Conservation (phyloP, 2,888 invertebrate genomes). For the Meandrusa payeni region DNA sequence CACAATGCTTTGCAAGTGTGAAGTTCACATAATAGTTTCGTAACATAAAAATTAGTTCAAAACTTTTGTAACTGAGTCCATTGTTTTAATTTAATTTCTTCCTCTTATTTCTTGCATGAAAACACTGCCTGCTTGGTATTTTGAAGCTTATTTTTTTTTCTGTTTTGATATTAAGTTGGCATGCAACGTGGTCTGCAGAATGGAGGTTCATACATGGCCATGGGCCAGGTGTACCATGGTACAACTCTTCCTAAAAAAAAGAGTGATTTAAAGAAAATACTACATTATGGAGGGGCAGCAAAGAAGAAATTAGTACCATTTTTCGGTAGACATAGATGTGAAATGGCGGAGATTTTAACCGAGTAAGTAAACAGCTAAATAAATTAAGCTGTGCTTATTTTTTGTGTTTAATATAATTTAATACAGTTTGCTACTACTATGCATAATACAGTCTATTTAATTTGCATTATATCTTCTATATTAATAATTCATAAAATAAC, state of each 20-base stretch:
- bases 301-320: slow-evolving; percentile 50
- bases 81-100: slow-evolving; percentile 24
- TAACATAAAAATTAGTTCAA: slow-evolving; percentile 18
- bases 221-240: slow-evolving; percentile 83
- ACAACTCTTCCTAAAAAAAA: slow-evolving; percentile 80
- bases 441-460: too few species aligned
- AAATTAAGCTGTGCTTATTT: slow-evolving; percentile 27
- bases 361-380: slow-evolving; percentile 40
- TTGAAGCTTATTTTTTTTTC: slow-evolving; percentile 40
- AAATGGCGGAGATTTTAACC: slow-evolving; percentile 35
- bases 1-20: slow-evolving; percentile 16
- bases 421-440: too few species aligned
- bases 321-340: slow-evolving; percentile 35
- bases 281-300: slow-evolving; percentile 68
- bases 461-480: too few species aligned
- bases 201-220: slow-evolving; percentile 82
- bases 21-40: slow-evolving; percentile 28
- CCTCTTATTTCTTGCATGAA: slow-evolving; percentile 25
- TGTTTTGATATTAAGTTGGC: slow-evolving; percentile 59
- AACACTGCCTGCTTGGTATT: slow-evolving; percentile 35
- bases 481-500: too few species aligned
- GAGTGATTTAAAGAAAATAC: slow-evolving; percentile 80
- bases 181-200: slow-evolving; percentile 83
- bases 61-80: slow-evolving; percentile 24
- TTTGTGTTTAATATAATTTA: slow-evolving; percentile 41